phyloP scores from a whole-genome alignment of 2,888 invertebrate species.

The Timandra comae region DNA sequence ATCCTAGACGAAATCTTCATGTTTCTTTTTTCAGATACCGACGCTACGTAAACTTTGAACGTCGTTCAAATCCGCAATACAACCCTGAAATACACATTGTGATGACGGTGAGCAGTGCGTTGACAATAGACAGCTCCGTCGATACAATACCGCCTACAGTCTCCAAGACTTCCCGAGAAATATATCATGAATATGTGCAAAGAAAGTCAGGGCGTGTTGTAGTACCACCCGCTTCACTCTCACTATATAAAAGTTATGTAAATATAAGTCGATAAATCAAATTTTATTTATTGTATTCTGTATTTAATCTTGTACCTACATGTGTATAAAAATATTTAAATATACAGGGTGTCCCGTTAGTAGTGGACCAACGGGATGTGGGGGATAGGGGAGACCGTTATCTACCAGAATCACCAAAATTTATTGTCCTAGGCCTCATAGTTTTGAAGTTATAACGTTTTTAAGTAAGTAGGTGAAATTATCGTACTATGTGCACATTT shows the following conservation, averaged over 20 bases:
- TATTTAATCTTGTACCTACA: too few species aligned
- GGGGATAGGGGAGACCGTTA: too few species aligned
- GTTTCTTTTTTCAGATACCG: slow-evolving; percentile 61
- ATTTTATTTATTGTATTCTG: slow-evolving; percentile 2
- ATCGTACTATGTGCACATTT: too few species aligned
- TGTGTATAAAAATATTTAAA: too few species aligned
- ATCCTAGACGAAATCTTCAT: too few species aligned
- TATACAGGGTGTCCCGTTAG: too few species aligned
- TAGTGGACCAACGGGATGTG: too few species aligned
- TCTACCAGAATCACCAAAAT: too few species aligned
- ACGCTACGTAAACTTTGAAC: slow-evolving; percentile 78
- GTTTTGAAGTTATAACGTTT: too few species aligned
- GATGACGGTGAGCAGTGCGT: slow-evolving; percentile 79
- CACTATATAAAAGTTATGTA: slow-evolving; percentile 53
- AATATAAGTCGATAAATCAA: slow-evolving; percentile 34
- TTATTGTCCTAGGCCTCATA: too few species aligned
- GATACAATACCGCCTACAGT: slow-evolving; percentile 82
- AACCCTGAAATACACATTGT: slow-evolving; percentile 70
- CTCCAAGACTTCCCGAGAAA: slow-evolving; percentile 75
- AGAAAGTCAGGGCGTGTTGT: slow-evolving; percentile 70
- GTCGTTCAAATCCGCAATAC: slow-evolving; percentile 75
- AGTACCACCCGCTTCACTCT: slow-evolving; percentile 38
- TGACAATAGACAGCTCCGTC: slow-evolving; percentile 79
- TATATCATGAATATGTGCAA: slow-evolving; percentile 83
- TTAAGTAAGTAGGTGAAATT: too few species aligned